These are phyloP conservation scores for Antedon mediterranea DNA, from an alignment of 53 echinoderm and acorn worm species.

Conservation along the genomic window DNA sequence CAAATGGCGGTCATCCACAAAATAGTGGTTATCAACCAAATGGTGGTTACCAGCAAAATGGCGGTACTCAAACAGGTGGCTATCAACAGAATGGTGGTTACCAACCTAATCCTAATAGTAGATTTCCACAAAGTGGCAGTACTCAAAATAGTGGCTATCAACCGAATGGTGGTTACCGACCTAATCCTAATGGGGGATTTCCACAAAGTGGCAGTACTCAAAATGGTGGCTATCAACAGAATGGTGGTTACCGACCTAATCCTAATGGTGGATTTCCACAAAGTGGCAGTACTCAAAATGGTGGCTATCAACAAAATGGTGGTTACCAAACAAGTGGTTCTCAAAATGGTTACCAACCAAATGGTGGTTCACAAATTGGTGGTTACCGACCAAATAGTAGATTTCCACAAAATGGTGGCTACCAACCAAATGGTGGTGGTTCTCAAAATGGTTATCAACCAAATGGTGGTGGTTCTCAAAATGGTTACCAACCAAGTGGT, in stretches of 20 bases:
- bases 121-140: background rate
- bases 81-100: background rate
- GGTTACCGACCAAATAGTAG: too few relatives aligned
- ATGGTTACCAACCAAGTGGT: too few relatives aligned
- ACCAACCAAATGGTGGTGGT: too few relatives aligned
- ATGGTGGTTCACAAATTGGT: too few relatives aligned
- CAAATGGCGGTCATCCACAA: background rate
- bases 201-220: slow-evolving; percentile 2
- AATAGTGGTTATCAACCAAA: background rate
- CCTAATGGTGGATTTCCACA: background rate
- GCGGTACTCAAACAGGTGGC: background rate
- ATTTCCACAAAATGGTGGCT: too few relatives aligned
- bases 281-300: background rate
- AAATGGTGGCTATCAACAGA: background rate
- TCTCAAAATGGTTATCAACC: too few relatives aligned
- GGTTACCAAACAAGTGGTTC: background rate
- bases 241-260: background rate
- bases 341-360: too few relatives aligned
- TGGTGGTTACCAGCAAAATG: slow-evolving; percentile 1
- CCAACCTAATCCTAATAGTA: background rate
- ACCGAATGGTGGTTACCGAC: slow-evolving; percentile 18
- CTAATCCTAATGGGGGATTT: background rate
- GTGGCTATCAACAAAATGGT: background rate
- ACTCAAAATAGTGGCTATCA: background rate
- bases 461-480: too few relatives aligned